A percentile compares a stretch with the other conserved stretches of the same genome.
Evolutionary conservation across 64 coral and sea anemone species (phyloP).

Genomic region (Acropora yongei): DNA sequence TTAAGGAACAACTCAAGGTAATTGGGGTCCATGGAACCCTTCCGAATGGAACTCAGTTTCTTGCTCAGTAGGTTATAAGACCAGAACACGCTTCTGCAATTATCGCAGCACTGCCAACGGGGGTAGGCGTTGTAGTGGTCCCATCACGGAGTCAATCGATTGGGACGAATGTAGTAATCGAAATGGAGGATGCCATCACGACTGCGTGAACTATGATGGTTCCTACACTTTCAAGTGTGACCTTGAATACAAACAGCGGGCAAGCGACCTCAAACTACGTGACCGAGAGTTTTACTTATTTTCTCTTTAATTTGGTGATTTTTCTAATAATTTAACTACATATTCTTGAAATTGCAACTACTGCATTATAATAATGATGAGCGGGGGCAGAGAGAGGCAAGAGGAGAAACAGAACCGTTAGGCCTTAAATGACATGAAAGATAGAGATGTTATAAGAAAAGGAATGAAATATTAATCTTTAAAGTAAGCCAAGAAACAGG

Average conservation of each 20-base stretch:
- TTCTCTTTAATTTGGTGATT: background rate
- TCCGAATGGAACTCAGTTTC: background rate
- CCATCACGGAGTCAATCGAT: background rate
- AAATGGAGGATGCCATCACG: slow-evolving; percentile 52
- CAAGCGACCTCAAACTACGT: background rate
- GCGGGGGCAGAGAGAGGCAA: background rate
- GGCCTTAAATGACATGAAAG: background rate
- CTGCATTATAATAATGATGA: background rate
- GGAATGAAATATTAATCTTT: background rate
- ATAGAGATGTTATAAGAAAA: background rate
- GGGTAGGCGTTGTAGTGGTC: background rate
- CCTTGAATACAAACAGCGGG: slow-evolving; percentile 7
- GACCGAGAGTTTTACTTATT: background rate
- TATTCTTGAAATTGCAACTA: background rate
- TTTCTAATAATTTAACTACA: background rate
- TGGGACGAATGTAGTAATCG: slow-evolving; percentile 26
- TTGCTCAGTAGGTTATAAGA: background rate
- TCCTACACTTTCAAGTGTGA: slow-evolving; percentile 26
- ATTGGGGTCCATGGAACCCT: slow-evolving; percentile 33
- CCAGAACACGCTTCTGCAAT: slow-evolving; percentile 21
- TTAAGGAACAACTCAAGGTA: slow-evolving; percentile 28
- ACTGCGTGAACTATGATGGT: slow-evolving; percentile 18
- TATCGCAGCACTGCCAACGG: slow-evolving; percentile 37
- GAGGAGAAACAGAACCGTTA: background rate
- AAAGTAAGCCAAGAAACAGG: slow-evolving; percentile 2